phyloP scores from a whole-genome alignment of 2,888 invertebrate species.

The Merodon equestris region DNA sequence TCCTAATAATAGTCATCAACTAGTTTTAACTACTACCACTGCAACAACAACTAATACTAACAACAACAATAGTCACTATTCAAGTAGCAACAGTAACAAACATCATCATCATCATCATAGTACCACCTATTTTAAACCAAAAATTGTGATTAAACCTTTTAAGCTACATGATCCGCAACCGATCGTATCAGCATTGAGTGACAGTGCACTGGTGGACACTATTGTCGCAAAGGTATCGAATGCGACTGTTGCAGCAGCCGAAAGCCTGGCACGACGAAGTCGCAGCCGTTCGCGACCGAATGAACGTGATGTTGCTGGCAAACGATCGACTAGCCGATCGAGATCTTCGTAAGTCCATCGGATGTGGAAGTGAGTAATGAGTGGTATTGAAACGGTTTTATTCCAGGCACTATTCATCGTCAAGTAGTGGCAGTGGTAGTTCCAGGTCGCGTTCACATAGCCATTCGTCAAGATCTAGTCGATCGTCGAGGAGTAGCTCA shows the following conservation, averaged over 20 bases:
- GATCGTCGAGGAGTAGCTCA: constrained; percentile 77
- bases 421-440: constrained; percentile 75
- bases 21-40: constrained; percentile 55
- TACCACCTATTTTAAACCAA: constrained; percentile 73
- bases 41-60: not conserved
- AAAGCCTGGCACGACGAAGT: constrained; percentile 76
- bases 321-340: constrained; percentile 79
- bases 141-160: constrained; percentile 79
- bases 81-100: constrained; percentile 54
- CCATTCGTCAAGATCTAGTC: constrained; percentile 76
- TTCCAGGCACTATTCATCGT: constrained; percentile 75
- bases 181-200: constrained; percentile 76
- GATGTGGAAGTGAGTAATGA: not conserved
- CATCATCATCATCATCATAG: constrained; percentile 65
- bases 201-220: constrained; percentile 77
- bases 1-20: constrained; percentile 64
- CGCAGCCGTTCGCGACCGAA: constrained; percentile 75
- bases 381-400: not conserved
- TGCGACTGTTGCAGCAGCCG: constrained; percentile 77
- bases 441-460: constrained; percentile 76
- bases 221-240: constrained; percentile 78
- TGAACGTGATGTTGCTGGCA: constrained; percentile 72
- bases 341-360: constrained; percentile 76
- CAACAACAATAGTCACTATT: constrained; percentile 69
- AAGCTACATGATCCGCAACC: constrained; percentile 79